These are phyloP conservation scores for Corythucha ciliata DNA, from an alignment of 2,888 invertebrate species.

Conservation along the genomic window DNA sequence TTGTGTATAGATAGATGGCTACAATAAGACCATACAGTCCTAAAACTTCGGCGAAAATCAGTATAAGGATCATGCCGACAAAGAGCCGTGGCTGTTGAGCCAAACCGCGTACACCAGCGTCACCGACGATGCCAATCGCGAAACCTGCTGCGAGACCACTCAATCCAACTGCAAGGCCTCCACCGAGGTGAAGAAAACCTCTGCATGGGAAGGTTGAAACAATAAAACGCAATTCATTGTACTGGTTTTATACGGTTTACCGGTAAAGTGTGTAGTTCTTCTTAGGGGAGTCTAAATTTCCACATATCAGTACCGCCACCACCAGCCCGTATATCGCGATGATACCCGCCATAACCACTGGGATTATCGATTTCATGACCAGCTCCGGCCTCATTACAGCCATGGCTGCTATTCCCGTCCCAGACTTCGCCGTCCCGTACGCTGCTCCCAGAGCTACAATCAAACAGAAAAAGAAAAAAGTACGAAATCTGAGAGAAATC, in stretches of 20 bases:
- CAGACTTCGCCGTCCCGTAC: constrained; percentile 98
- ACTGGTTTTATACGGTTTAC: no score
- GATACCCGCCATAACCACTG: constrained; percentile 99
- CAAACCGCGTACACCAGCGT: constrained; percentile 97
- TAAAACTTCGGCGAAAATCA: constrained; percentile 99
- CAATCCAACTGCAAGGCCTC: constrained; percentile 93
- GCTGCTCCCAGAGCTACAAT: constrained; percentile 96
- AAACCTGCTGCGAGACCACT: constrained; percentile 97
- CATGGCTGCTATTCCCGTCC: constrained; percentile 99
- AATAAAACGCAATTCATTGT: no score
- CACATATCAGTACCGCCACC: constrained; percentile 94
- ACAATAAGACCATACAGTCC: constrained; percentile 99
- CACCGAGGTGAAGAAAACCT: constrained; percentile 94
- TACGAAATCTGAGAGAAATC: no score
- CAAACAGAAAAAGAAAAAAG: no score
- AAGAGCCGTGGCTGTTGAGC: constrained; percentile 99
- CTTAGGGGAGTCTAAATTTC: constrained; percentile 57
- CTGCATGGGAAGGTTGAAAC: no score
- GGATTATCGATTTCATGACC: constrained; percentile 99
- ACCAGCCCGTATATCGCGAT: constrained; percentile 99
- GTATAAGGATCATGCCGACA: constrained; percentile 99
- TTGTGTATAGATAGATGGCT: constrained; percentile 97
- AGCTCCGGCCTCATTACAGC: constrained; percentile 99
- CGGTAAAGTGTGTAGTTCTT: constrained; percentile 54
- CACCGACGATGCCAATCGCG: constrained; percentile 99